Base-by-base conservation (phyloP, 2,113 vertebrate species). In the Eira barbara region DNA sequence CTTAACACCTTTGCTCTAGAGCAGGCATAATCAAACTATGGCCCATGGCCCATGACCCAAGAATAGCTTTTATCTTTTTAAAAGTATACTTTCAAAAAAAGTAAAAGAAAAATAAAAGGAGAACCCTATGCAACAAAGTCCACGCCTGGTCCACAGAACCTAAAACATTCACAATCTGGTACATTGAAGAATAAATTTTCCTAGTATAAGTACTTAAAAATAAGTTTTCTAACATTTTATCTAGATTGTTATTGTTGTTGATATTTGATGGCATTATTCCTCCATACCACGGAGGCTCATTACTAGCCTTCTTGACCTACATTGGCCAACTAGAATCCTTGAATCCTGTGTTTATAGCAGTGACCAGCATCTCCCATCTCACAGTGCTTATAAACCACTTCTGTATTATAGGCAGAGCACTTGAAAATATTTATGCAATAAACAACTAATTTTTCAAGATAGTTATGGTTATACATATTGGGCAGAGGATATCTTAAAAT, bases 381-480 rank as follows among this genome's bases (percentile, higher is more conserved):
- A 47, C 47, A 81, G 47, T 82, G 45, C 78, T 91, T 93, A 89
- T 95, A 89, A 95, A 95, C 63, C 12, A 93, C 31, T 92, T 91
- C 67, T 67, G 42, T 61, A 88, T 96, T 96, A 82, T 34, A 98
- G 87, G 31, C 69, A 91, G 29, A 90, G 49, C 42, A 92, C 84
- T 97, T 95, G 65, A 92, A 98, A 97, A 96, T 97, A 96, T 96
- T 93, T 97, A 91, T 86, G 90, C 69, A 98, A 97, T 95, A 87
- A 96, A 97, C 88, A 97, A 98, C 90, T 97, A 97, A 97, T 98
- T 98, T 97, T 97, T 97, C 95, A 96, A 94, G 71, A 94, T 96
- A 97, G 89, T 97, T 97, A 97, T 71, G 81, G 71, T 89, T 98
- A 61, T 79, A 97, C 84, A 95, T 91, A 96, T 95, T 95, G 80